Base-by-base conservation (phyloP, 2,797 vertebrate species). In the Masticophis lateralis region DNA sequence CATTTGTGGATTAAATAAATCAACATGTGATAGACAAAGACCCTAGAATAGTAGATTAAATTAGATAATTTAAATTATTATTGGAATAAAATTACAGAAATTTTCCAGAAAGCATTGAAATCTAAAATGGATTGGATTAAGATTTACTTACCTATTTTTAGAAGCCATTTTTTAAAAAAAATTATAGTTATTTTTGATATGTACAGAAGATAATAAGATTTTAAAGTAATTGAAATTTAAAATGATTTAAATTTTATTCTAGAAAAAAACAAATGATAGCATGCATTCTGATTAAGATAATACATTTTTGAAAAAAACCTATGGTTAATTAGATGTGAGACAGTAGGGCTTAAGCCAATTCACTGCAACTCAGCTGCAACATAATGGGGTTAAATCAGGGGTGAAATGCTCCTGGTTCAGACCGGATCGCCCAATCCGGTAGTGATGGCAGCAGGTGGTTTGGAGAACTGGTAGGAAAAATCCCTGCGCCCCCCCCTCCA, bases 241-340 rank as follows among this genome's bases (percentile, higher is more conserved):
- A 37, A 6, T 60, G 66, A 93, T 18, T 27, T 60, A 8, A 83
- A 93, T 55, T 25, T 63, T 20, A 83, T 43, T 27, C 93, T 69
- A 2, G 32, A 25, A 25, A 93, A 5, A 94, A 37, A 69, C 59
- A 56, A 28, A 89, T 53, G 18, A 60, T 86, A 13, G 11, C 79
- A 86, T 63, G 61, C 91, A 5, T 4, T 69, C 63, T 83, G 28
- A 88, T 63, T 89, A 93, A 96, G 95, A 89, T 14, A 22, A 22
- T 14, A 93, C 88, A 0, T 14, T 56, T 92, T 6, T 22, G 61
- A 63, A 87, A 93, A 93, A 86, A 20, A 59, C 14, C 59, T 2
- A 2, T 69, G 89, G 69, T 0, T 60, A 56, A 91, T 10, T 7
- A 74, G n/a, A 0, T 93, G 12, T 63, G 90, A 95, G 93, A 60